Percentiles rank a stretch among this genome's conserved stretches.
phyloP scores from a whole-genome alignment of 2,888 invertebrate genomes.

The Drosophila fulvimacula region DNA sequence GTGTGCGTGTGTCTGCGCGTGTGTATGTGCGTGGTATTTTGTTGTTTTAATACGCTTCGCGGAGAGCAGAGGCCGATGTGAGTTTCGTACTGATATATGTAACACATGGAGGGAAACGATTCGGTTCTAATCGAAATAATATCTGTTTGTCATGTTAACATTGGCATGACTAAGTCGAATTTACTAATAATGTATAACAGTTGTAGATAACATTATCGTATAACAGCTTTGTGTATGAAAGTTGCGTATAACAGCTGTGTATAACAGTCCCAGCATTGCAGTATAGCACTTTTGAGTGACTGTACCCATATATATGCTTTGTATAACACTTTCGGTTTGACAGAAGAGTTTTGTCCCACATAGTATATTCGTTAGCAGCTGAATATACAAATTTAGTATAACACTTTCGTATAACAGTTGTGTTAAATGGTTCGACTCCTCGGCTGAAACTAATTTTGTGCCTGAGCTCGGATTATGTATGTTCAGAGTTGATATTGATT shows the following conservation, averaged over 20 bases:
- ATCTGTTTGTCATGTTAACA: background rate
- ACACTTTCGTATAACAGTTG: background rate
- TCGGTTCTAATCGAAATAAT: background rate
- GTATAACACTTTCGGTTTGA: background rate
- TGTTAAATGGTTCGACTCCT: background rate
- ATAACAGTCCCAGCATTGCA: background rate
- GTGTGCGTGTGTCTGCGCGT: background rate
- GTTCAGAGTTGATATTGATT: background rate
- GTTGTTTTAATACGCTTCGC: slow-evolving; percentile 1
- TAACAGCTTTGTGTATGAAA: background rate
- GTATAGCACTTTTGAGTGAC: too few species aligned
- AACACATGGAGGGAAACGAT: background rate
- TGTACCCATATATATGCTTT: too few species aligned
- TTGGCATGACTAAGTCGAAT: background rate
- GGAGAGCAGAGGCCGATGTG: background rate
- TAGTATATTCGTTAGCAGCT: too few species aligned
- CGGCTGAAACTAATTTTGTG: background rate
- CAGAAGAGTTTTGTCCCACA: too few species aligned
- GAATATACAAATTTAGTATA: background rate
- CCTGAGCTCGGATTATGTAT: too few species aligned
- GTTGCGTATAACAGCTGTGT: background rate
- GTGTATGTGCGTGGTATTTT: slow-evolving; percentile 6
- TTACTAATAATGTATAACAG: background rate
- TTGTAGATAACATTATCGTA: background rate
- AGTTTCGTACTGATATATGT: slow-evolving; percentile 3